Evolutionary conservation across 2,113 vertebrate species (phyloP).

Genomic region (Sialia sialis): DNA sequence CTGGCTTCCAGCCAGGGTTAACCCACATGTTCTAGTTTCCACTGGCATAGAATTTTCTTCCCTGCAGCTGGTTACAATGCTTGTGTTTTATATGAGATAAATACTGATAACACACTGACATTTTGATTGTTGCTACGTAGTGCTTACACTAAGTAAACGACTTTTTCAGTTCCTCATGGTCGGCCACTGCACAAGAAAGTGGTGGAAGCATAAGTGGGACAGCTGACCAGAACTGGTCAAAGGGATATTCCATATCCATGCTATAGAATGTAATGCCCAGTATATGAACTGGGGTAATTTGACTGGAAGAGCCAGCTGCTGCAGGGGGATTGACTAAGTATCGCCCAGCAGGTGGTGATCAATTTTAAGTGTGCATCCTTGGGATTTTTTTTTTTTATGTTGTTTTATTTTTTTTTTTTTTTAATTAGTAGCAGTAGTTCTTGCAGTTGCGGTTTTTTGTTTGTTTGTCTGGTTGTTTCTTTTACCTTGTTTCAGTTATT

Average conservation of each 20-base stretch:
- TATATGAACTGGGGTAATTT: too few species aligned
- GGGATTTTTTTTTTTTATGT: background rate
- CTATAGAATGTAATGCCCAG: background rate
- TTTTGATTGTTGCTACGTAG: background rate
- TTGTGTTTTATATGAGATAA: too few species aligned
- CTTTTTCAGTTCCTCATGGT: background rate
- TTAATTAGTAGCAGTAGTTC: background rate
- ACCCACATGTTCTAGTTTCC: background rate
- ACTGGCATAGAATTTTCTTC: background rate
- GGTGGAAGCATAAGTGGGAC: background rate
- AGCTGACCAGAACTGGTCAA: background rate
- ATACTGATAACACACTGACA: background rate
- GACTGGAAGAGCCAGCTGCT: background rate
- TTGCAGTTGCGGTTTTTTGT: background rate
- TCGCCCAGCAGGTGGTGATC: accelerated
- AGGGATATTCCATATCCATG: background rate
- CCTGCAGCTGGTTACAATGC: background rate
- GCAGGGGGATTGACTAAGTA: too few species aligned
- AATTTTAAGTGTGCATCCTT: background rate
- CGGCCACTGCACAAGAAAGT: background rate
- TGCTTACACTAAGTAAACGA: background rate
- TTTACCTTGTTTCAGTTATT: background rate
- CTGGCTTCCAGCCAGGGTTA: background rate
- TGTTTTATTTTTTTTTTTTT: background rate
- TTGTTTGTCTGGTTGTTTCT: background rate